Evolutionary conservation across 2,113 vertebrate genomes (phyloP).

Genomic region (Crypturellus undulatus): DNA sequence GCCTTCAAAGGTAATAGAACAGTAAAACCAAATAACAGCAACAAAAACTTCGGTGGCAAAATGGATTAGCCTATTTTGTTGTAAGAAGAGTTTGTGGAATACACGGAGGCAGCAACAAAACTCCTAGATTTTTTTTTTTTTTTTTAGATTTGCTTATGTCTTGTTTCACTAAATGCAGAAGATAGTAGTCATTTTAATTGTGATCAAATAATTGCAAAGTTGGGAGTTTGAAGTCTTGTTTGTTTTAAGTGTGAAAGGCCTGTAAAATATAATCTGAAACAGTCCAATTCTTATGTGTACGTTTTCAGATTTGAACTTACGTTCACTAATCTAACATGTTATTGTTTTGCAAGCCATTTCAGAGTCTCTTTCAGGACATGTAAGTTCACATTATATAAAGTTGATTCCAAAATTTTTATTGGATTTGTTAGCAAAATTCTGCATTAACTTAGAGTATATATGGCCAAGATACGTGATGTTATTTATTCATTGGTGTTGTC

Average conservation of each 20-base stretch:
- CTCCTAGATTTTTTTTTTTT: neutral
- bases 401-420: neutral
- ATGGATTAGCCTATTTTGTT: neutral
- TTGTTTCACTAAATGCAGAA: neutral
- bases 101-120: neutral
- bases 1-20: slow-evolving; percentile 88
- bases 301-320: neutral
- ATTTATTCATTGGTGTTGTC: neutral
- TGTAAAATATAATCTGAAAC: neutral
- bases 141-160: neutral
- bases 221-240: neutral
- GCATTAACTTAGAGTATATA: rapidly evolving
- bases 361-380: neutral
- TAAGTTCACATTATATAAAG: neutral
- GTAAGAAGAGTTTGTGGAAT: neutral
- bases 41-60: neutral
- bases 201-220: neutral
- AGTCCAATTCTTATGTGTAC: neutral
- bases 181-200: neutral
- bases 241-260: neutral
- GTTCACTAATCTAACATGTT: neutral
- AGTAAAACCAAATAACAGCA: neutral
- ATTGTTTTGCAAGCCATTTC: neutral
- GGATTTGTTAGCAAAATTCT: neutral
- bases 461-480: neutral